Evolutionary conservation across 1,140 invertebrate species (phyloP), one percentile per base, ranked within the genome.

Genomic region (Drosophila sp.): DNA sequence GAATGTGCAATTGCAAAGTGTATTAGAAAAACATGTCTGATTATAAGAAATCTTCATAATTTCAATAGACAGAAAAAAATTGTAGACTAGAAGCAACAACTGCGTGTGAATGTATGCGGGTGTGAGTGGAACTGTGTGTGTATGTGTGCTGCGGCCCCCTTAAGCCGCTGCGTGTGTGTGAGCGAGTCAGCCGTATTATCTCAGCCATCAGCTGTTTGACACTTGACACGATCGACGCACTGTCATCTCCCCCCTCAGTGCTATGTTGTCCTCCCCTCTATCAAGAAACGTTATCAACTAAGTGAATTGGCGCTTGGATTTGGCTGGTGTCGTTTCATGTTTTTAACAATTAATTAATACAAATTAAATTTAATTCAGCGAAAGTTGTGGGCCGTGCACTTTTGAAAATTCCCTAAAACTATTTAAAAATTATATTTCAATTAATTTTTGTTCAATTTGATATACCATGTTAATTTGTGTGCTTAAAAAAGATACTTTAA

Each of bases 181-280:
- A 86, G 83, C 40, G 84, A 73, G 83, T 35, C 50, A 58, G 84
- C 76, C 73, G 7, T 70, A 87, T 57, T 38, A 58, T 58, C 55
- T 33, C 41, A 33, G 72, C 62, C 72, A 67, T 79, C 83, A 86
- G 83, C 83, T 86, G 83, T 86, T 86, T 82, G 83, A 86, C 82
- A 86, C 79, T 86, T 85, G 82, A 85, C 82, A 87, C 82, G 83
- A 86, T 86, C 83, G 67, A 58, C 44, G 23, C 7, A 50, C 44
- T 23, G 44, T 7, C 8, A 27, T 1, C 2, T 1, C 60, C 54
- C 47, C 54, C 58, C 66, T 76, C 65, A 66, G 40, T 38, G 41
- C 30, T 64, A 10, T 25, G 17, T 61, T 50, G 17, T 56, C 58
- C 50, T 11, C 47, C 30, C 35, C 47, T 62, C 33, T 58, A 47